A percentile compares a stretch with the other conserved stretches of the same genome.
These are phyloP conservation scores for Heteromyza rotundicornis DNA, from an alignment of 2,888 invertebrate genomes.

Conservation along the genomic window DNA sequence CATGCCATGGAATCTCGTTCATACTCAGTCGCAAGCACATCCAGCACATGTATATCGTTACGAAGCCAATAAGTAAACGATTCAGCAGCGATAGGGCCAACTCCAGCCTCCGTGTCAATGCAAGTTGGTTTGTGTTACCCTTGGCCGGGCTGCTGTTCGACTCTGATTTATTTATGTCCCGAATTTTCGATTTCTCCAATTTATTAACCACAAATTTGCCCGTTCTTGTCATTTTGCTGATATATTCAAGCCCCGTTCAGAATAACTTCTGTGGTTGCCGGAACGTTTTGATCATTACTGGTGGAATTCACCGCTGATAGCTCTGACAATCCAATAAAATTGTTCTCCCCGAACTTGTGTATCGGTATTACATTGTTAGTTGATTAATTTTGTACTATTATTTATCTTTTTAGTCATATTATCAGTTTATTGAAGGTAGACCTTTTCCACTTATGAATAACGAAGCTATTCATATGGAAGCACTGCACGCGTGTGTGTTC, in stretches of 20 bases:
- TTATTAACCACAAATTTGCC: conserved; percentile 36
- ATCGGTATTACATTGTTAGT: conserved; percentile 7
- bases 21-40: conserved; percentile 42
- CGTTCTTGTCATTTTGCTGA: conserved; percentile 31
- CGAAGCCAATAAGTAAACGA: conserved; percentile 53
- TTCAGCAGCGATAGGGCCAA: conserved; percentile 46
- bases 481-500: too few relatives aligned
- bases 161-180: neutral
- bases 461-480: neutral
- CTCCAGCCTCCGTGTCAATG: conserved; percentile 41
- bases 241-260: too few relatives aligned
- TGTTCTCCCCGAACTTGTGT: neutral
- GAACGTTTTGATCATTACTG: neutral
- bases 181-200: conserved; percentile 23
- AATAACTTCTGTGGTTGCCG: neutral
- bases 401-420: conserved; percentile 16
- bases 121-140: neutral
- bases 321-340: neutral
- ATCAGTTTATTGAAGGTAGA: too few relatives aligned
- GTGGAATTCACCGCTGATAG: neutral
- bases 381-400: conserved; percentile 20
- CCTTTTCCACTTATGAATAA: too few relatives aligned
- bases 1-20: conserved; percentile 44
- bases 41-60: conserved; percentile 53
- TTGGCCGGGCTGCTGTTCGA: too few relatives aligned